Evolutionary conservation across 2,888 invertebrate genomes (phyloP).

Genomic region (Meteorus cinctellus): DNA sequence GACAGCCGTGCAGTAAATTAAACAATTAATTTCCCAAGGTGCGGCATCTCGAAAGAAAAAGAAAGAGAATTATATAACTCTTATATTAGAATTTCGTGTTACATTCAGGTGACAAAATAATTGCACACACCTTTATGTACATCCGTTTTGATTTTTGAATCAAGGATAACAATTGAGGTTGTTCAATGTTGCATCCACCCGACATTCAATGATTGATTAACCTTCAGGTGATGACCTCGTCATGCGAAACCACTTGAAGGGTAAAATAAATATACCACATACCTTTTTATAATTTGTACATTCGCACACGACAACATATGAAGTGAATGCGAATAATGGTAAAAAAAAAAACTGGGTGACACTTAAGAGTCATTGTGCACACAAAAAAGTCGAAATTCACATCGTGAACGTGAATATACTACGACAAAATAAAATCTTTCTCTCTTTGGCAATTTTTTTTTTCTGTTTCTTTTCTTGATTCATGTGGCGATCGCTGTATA

Average conservation of each 20-base stretch:
- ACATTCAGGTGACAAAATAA: not conserved
- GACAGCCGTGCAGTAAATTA: too few relatives aligned
- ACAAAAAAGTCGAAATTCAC: slow-evolving; percentile 43
- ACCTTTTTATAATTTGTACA: not conserved
- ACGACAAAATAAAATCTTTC: not conserved
- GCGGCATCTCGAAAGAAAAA: not conserved
- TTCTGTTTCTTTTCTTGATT: not conserved
- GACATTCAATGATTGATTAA: not conserved
- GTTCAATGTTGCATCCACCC: not conserved
- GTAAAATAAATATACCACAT: not conserved
- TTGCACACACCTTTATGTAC: not conserved
- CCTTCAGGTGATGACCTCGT: slow-evolving; percentile 17
- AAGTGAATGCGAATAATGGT: slow-evolving; percentile 17
- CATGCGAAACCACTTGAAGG: not conserved
- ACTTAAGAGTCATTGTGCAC: slow-evolving; percentile 64
- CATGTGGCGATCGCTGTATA: not conserved
- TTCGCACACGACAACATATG: not conserved
- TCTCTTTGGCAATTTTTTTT: not conserved
- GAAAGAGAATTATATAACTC: not conserved
- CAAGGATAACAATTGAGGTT: slow-evolving; percentile 9
- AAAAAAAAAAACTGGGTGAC: slow-evolving; percentile 61
- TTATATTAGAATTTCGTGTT: not conserved
- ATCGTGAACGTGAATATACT: slow-evolving; percentile 47
- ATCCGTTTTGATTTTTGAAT: slow-evolving; percentile 13
- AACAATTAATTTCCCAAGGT: not conserved